Percentiles rank a stretch among this genome's conserved stretches.
Conservation (phyloP, 2,113 vertebrate species). For the Cebidichthys violaceus region DNA sequence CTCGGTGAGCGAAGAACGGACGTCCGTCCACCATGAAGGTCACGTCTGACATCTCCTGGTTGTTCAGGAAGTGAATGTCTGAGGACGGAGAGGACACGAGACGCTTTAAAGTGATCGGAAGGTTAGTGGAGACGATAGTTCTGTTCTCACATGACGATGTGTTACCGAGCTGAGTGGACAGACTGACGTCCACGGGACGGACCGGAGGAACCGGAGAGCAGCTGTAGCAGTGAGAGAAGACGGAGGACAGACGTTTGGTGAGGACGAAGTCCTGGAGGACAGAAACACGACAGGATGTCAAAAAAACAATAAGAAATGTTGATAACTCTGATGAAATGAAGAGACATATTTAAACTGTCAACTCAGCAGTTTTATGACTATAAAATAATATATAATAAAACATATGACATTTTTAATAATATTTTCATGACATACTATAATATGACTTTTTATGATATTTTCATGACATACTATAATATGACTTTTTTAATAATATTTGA, state of each 20-base stretch:
- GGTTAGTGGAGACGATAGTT: accelerated
- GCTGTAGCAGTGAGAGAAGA: constrained; percentile 90
- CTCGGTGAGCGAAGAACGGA: constrained; percentile 92
- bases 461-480: too few relatives aligned
- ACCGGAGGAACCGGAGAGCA: constrained; percentile 86
- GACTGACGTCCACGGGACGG: constrained; percentile 82
- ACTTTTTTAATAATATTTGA: too few relatives aligned
- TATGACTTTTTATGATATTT: too few relatives aligned
- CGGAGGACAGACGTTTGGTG: constrained; percentile 87
- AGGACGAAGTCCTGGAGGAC: constrained; percentile 87
- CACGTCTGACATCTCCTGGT: constrained; percentile 96
- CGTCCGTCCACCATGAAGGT: constrained; percentile 92
- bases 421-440: too few relatives aligned
- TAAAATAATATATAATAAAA: too few relatives aligned
- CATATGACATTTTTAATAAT: too few relatives aligned
- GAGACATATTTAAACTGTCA: too few relatives aligned
- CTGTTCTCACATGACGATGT: too few relatives aligned
- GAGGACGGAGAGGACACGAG: constrained; percentile 10
- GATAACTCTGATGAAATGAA: too few relatives aligned
- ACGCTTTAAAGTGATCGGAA: too few relatives aligned
- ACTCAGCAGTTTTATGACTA: too few relatives aligned
- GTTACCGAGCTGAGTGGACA: constrained; percentile 93
- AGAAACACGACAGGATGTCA: not conserved
- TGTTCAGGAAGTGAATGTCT: constrained; percentile 96
- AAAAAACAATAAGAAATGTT: not conserved